These are phyloP conservation scores for Pelosia muscerda DNA, from an alignment of 2,888 invertebrate species.

Conservation along the genomic window DNA sequence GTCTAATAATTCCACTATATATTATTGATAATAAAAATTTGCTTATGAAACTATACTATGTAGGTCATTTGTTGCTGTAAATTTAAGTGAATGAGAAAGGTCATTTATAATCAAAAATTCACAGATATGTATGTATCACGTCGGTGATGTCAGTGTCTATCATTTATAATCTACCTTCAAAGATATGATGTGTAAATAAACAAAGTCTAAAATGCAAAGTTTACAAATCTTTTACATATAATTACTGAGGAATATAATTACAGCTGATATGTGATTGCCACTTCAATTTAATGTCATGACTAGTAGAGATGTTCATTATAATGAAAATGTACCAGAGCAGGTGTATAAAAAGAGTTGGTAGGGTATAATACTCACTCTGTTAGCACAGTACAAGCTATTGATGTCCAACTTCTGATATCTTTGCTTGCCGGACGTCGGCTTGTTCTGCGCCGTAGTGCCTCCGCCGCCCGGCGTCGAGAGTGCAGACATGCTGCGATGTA, in stretches of 20 bases:
- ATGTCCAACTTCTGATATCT: constrained; percentile 99
- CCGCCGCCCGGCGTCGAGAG: constrained; percentile 93
- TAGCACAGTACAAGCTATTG: constrained; percentile 97
- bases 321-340: constrained; percentile 27
- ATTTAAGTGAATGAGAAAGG: background rate
- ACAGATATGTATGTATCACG: background rate
- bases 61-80: background rate
- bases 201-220: background rate
- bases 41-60: background rate
- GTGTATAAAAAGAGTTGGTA: constrained; percentile 24
- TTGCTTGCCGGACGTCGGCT: constrained; percentile 92
- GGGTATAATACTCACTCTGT: constrained; percentile 88
- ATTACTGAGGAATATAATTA: constrained; percentile 6
- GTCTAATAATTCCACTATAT: background rate
- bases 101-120: background rate
- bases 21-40: background rate
- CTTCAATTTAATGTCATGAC: background rate
- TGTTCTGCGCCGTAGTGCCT: constrained; percentile 86
- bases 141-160: background rate
- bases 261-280: background rate
- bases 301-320: background rate
- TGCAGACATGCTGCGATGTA: constrained; percentile 98
- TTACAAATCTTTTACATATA: background rate
- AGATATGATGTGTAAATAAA: background rate
- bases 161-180: constrained; percentile 16